These are phyloP conservation scores for Ruditapes philippinarum DNA, from an alignment of 1,140 invertebrate species.

Conservation along the genomic window DNA sequence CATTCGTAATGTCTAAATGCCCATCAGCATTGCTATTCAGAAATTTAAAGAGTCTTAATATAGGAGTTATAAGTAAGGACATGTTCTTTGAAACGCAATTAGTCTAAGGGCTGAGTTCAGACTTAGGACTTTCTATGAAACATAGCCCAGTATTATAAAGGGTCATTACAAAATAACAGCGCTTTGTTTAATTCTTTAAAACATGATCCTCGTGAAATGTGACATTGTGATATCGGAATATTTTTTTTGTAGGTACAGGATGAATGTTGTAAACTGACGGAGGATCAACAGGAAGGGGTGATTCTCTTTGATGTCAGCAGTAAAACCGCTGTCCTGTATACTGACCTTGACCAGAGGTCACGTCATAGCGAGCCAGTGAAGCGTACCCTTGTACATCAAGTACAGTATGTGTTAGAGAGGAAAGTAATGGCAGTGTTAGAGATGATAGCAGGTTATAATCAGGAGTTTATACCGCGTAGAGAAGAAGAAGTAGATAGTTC, in stretches of 20 bases:
- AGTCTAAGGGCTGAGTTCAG: too few species aligned
- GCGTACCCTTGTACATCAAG: not conserved
- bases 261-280: not conserved
- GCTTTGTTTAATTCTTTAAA: not conserved
- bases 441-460: not conserved
- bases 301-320: not conserved
- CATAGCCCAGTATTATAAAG: too few species aligned
- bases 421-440: not conserved
- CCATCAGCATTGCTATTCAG: too few species aligned
- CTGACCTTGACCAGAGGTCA: not conserved
- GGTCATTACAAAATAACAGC: too few species aligned
- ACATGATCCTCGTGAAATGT: not conserved
- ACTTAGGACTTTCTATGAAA: too few species aligned
- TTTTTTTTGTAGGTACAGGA: not conserved
- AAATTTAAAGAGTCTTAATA: too few species aligned
- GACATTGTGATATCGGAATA: not conserved
- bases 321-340: not conserved
- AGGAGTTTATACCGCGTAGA: not conserved
- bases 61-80: too few species aligned
- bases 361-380: not conserved
- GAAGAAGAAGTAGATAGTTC: conserved; percentile 19
- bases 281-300: not conserved
- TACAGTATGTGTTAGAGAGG: not conserved
- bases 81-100: too few species aligned
- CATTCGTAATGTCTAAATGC: too few species aligned